Base-by-base conservation (phyloP, 2,888 invertebrate genomes). In the Cerastis rubricosa region DNA sequence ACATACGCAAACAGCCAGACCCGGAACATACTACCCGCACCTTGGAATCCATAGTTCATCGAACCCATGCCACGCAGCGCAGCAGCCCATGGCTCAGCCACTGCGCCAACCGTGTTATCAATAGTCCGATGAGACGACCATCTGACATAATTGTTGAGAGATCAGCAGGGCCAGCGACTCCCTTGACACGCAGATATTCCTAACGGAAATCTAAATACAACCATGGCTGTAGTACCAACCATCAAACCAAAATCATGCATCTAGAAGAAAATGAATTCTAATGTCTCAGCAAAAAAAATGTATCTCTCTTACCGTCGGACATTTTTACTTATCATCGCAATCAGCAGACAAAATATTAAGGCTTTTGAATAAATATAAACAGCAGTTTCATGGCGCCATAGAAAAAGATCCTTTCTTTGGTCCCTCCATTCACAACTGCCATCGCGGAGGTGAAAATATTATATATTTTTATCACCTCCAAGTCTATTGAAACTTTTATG, bases 281-380 rank as follows among this genome's bases (percentile, higher is more conserved):
- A 75, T 43, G 63, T 61, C 57, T 66, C 22, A 40, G 45, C 49
- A 45, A 76, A 68, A 76, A 67, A 79, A 78, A 59, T 19, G 22
- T 29, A 12, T 69, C 51, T 79, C 40, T 71, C 59, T 74, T 80
- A 51, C 47, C 43, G 45, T 47, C 22, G 47, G 59, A 71, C 64
- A 73, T 87, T 88, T 85, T 88, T 72, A 80, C 88, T 87, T 88
- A 81, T 87, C 87, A 88, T 85, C 76, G 80, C 80, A 87, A 88
- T 88, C 89, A 88, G 51, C 22, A 73, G 22, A 72, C 78, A 79
- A 87, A 88, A 85, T 89, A 82, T 81, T 81, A 82, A 87, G 71
- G 80, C 49, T 66, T 43, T 78, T 78, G 75, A 81, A 83, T 87
- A 85, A 85, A 88, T 87, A 85, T 87, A 85, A 88, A 88, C 71